Percentiles rank a stretch among this genome's conserved stretches.
Conservation (phyloP, 2,113 vertebrate genomes). For the Caretta caretta region DNA sequence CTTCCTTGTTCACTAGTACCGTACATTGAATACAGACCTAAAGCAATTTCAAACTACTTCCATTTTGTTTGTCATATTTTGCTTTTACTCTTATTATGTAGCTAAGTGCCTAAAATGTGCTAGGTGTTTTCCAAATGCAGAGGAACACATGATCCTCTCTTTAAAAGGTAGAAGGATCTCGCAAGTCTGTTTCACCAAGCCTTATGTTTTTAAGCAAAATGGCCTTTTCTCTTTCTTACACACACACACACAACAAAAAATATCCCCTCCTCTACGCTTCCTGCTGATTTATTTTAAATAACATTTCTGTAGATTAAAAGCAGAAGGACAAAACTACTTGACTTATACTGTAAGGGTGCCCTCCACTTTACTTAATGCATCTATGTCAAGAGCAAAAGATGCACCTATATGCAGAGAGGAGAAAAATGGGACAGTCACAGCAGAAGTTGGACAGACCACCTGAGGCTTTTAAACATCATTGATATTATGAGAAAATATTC, state of each 20-base stretch:
- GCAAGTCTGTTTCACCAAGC: not conserved
- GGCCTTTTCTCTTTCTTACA: not conserved
- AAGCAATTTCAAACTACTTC: not conserved
- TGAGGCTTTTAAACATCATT: not conserved
- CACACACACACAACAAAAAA: not conserved
- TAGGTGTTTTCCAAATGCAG: not conserved
- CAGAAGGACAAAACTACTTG: not conserved
- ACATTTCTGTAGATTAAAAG: not conserved
- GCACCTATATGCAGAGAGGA: not conserved
- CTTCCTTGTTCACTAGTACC: not conserved
- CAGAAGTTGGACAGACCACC: not conserved
- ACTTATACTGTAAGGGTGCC: not conserved
- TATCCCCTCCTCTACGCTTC: no score
- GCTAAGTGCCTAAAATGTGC: not conserved
- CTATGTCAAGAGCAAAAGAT: not conserved
- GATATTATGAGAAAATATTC: accelerated
- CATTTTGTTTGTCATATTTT: not conserved
- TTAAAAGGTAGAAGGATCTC: not conserved
- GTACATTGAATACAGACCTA: not conserved
- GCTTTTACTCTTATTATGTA: not conserved
- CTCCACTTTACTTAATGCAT: not conserved
- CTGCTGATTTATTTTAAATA: not conserved
- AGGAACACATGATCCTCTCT: not conserved
- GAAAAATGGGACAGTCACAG: not conserved
- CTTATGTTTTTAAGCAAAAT: not conserved